Base-by-base conservation (phyloP, 1,140 invertebrate genomes). In the Drosophila seguyi region DNA sequence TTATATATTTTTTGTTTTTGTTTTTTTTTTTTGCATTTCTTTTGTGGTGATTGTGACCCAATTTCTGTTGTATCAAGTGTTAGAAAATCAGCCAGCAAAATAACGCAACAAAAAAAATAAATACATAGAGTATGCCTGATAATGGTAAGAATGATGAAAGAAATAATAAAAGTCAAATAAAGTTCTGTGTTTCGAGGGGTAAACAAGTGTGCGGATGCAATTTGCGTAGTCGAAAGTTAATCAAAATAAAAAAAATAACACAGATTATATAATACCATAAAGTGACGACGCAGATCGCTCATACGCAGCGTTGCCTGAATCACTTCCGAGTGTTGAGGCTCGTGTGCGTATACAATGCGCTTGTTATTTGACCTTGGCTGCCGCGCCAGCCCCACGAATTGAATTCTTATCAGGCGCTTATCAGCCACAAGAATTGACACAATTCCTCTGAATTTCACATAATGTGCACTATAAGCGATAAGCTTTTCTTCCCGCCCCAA, bases 31-130 rank as follows among this genome's bases (percentile, higher is more conserved):
- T 55, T 39, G 34, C 60, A 48, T 72, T 80, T 66, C 59, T 27
- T 59, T 85, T 72, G 47, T 71, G 50, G 48, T 58, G 57, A 69
- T 71, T 83, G 84, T 87, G 84, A 87, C 84, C 84, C 73, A 87
- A 87, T 87, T 88, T 88, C 76, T 69, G 80, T 87, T 87, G 59
- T 88, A 88, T 83, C 79, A 87, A 88, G 75, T 85, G 68, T 87
- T 86, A 87, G 71, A 69, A 59, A 50, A 55, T 48, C 55, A 68
- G 60, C 22, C 31, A 60, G 42, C 45, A n/a, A 75, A 52, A 44
- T 20, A 61, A 56, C 16, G 31, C 16, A 56, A 52, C n/a, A 63
- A 47, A 68, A 47, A 0, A 34, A 1, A 45, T 6, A 25, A 18
- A 10, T 2, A 47, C 3, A 39, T n/a, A 45, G 4, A 27, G 29